phyloP scores from a whole-genome alignment of 2,113 vertebrate genomes.

The Manacus vitellinus region DNA sequence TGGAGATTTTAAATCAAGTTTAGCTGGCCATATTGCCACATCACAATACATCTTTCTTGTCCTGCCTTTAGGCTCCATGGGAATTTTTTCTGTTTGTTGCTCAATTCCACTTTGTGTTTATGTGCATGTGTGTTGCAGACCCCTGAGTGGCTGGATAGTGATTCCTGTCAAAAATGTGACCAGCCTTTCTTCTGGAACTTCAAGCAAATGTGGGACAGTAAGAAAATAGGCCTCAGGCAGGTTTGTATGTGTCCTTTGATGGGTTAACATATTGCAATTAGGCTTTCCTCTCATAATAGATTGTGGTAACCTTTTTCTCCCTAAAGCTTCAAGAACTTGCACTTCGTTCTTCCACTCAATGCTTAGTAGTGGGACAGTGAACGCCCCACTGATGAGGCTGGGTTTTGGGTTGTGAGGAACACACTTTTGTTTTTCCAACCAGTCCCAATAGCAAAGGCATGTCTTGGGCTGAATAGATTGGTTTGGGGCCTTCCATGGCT shows the following conservation, averaged over 20 bases:
- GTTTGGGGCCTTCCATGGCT: not conserved
- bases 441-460: not conserved
- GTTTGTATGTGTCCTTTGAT: slow-evolving; percentile 65
- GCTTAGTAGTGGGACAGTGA: not conserved
- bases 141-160: slow-evolving; percentile 96
- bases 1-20: not conserved
- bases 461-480: not conserved
- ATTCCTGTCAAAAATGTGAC: slow-evolving; percentile 97
- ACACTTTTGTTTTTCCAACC: not conserved
- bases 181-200: slow-evolving; percentile 99
- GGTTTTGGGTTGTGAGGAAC: not conserved
- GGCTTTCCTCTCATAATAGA: not conserved
- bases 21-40: not conserved
- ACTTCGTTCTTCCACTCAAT: not conserved
- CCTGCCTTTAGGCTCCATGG: not conserved
- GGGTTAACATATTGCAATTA: not conserved
- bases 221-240: slow-evolving; percentile 97
- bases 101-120: not conserved
- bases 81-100: not conserved
- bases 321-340: not conserved
- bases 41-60: not conserved
- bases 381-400: not conserved
- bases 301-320: not conserved
- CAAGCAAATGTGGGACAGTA: slow-evolving; percentile 99
- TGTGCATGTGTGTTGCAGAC: slow-evolving; percentile 80